phyloP scores from a whole-genome alignment of 1,140 invertebrate species.

The Idris sp. region DNA sequence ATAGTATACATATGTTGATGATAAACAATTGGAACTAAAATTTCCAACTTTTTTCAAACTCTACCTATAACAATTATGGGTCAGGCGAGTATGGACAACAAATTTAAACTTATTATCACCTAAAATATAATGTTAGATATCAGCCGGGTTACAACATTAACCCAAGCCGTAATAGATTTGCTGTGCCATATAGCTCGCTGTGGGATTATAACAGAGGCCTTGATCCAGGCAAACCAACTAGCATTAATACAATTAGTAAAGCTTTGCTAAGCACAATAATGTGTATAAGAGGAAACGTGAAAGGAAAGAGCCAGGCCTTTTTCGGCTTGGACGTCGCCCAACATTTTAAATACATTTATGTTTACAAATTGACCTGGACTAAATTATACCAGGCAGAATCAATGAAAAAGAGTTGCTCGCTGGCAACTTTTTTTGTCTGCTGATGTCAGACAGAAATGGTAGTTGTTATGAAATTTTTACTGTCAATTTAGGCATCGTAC shows the following conservation, averaged over 20 bases:
- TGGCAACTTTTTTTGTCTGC: background rate
- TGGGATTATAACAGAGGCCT: constrained; percentile 68
- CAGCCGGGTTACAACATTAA: constrained; percentile 49
- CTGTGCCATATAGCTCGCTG: constrained; percentile 43
- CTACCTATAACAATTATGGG: too few relatives aligned
- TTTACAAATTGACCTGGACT: constrained; percentile 22
- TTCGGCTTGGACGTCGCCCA: constrained; percentile 72
- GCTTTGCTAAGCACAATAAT: constrained; percentile 74
- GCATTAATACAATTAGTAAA: constrained; percentile 77
- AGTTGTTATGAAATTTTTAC: background rate
- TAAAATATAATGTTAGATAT: constrained; percentile 17
- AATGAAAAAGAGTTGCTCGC: constrained; percentile 4
- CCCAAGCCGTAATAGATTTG: constrained; percentile 67
- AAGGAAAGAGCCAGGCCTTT: constrained; percentile 6
- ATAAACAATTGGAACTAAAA: background rate
- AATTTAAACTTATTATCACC: background rate
- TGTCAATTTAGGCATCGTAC: too few relatives aligned
- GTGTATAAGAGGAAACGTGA: constrained; percentile 50
- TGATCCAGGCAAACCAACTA: constrained; percentile 72
- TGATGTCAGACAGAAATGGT: background rate
- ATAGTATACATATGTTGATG: background rate
- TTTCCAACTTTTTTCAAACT: too few relatives aligned
- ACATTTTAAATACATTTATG: constrained; percentile 61
- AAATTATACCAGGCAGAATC: constrained; percentile 4
- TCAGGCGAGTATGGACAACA: background rate